phyloP scores from a whole-genome alignment of 2,113 vertebrate genomes.

The Aviceda subcristata region DNA sequence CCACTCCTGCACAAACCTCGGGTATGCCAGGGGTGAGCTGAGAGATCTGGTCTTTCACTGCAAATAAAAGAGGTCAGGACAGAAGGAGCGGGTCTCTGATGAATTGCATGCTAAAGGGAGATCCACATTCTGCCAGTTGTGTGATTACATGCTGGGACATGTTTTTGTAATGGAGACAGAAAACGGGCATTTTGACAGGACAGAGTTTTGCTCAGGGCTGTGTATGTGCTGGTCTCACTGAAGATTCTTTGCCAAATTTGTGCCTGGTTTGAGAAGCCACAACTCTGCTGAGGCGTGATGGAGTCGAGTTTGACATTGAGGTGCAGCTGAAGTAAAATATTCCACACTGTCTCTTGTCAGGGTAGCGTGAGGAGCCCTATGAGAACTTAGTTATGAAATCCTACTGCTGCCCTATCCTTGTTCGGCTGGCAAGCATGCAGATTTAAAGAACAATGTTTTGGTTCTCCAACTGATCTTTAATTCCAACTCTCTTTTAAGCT shows the following conservation, averaged over 20 bases:
- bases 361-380: not conserved
- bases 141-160: not conserved
- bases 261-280: not conserved
- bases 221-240: not conserved
- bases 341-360: not conserved
- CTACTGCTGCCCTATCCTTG: not conserved
- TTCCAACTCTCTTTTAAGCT: not conserved
- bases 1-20: not conserved
- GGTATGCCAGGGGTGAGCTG: not conserved
- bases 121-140: not conserved
- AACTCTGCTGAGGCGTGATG: not conserved
- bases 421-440: not conserved
- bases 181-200: not conserved
- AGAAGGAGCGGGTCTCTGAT: not conserved
- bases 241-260: not conserved
- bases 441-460: not conserved
- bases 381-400: not conserved
- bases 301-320: not conserved
- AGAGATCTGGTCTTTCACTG: not conserved
- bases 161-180: constrained; percentile 27
- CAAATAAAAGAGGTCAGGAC: not conserved
- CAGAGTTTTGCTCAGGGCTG: not conserved
- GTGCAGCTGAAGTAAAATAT: not conserved
- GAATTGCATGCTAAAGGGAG: not conserved
- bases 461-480: not conserved